Evolutionary conservation across 2,113 vertebrate genomes (phyloP), one percentile per base, ranked within the genome.

Genomic region (Ochotona princeps): DNA sequence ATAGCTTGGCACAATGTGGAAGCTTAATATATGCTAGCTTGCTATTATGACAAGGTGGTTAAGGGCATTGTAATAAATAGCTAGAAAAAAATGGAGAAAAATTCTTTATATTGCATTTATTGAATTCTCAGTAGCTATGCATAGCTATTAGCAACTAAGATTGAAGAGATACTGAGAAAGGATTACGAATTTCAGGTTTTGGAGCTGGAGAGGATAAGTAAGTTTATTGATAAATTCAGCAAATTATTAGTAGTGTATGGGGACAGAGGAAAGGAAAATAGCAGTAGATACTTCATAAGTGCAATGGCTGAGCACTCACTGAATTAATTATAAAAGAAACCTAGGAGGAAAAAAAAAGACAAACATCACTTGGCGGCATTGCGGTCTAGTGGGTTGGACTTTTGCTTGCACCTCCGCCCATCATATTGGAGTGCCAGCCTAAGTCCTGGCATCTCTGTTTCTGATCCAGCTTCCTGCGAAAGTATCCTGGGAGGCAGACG

Each of bases 251-350:
- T 67, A 28, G 30, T 63, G 44, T 15, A 5, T 47, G 13, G 30
- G 38, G 83, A 69, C 20, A 66, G 66, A 92, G 26, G 32, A 86
- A 86, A 72, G 21, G 20, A 72, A 83, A 75, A 35, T 44, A 32
- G 14, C 12, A 72, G 21, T 44, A 57, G 51, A 54, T 30, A 47
- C 32, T 74, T 81, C 49, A n/a, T 57, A 20, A 90, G 49, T 76
- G 28, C 20, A 61, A 32, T 49, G 35, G 25, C 47, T 76, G 49
- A 89, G n/a, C 26, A 51, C 63, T 49, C 21, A n/a, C 25, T 88
- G 72, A 91, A 61, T 70, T 65, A 94, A 82, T 20, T 13, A n/a
- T 49, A 61, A 65, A 92, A 87, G 44, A 92, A 94, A 3, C 8
- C n/a, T 47, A 18, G 44, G 54, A 70, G 44, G 84, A 87, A 89